Evolutionary conservation across 2,797 vertebrate genomes (phyloP).

Genomic region (Notamacropus eugenii): DNA sequence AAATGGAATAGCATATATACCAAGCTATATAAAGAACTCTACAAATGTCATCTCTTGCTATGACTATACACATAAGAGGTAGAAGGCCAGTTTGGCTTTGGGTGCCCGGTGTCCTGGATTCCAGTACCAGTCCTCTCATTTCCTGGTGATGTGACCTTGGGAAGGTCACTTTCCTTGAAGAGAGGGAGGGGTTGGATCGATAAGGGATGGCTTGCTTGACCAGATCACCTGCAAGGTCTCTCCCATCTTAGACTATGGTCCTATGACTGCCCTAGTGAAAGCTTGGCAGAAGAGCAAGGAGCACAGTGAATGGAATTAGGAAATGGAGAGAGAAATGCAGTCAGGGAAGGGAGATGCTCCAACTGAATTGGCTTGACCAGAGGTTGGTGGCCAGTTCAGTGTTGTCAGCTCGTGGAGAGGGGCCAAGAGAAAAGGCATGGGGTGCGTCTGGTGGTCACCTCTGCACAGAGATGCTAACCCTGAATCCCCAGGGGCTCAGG

Average conservation of each 20-base stretch:
- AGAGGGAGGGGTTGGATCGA: neutral
- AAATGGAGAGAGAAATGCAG: neutral
- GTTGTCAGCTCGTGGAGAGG: neutral
- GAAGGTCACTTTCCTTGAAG: neutral
- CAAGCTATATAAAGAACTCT: neutral
- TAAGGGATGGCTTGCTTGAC: neutral
- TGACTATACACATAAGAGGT: neutral
- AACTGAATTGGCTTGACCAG: too few species aligned
- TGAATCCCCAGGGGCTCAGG: neutral
- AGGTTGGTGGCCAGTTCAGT: neutral
- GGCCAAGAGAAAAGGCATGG: too few species aligned
- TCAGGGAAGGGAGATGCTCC: neutral
- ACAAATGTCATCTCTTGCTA: neutral
- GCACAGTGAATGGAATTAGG: too few species aligned
- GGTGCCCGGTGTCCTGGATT: neutral
- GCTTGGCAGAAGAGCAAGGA: neutral
- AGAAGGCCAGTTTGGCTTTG: neutral
- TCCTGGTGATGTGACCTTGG: neutral
- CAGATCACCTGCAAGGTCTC: neutral
- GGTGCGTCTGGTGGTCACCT: too few species aligned
- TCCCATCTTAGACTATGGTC: neutral
- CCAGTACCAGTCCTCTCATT: neutral
- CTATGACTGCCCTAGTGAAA: too few species aligned
- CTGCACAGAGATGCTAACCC: too few species aligned
- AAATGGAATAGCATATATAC: accelerated